Conservation (phyloP, 2,113 vertebrate species). For the Xenopus laevis region DNA sequence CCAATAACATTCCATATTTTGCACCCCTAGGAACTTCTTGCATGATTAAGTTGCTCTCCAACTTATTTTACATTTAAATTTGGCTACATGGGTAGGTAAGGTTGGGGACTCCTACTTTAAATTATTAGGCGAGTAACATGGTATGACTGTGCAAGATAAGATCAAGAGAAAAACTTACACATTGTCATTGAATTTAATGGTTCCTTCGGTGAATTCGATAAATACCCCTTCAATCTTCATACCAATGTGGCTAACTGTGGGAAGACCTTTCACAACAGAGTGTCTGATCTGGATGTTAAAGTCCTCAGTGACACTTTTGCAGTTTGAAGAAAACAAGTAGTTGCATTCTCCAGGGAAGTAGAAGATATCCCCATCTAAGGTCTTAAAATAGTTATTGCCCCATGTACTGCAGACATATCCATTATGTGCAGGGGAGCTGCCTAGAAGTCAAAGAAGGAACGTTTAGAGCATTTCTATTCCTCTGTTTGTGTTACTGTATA, state of each 20-base stretch:
- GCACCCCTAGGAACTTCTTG: too few relatives aligned
- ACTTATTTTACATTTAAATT: too few relatives aligned
- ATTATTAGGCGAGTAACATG: neutral
- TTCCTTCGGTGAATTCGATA: conserved; percentile 61
- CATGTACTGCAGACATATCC: conserved; percentile 82
- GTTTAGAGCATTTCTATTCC: neutral
- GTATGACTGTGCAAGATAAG: too few relatives aligned
- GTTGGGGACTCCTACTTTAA: too few relatives aligned
- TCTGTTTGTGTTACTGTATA: neutral
- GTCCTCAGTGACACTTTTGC: conserved; percentile 67
- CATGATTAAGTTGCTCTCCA: too few relatives aligned
- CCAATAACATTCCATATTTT: too few relatives aligned
- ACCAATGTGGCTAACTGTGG: conserved; percentile 56
- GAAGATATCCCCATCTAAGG: conserved; percentile 80
- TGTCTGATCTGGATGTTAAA: conserved; percentile 83
- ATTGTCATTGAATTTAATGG: conserved; percentile 56
- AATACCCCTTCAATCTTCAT: conserved; percentile 73
- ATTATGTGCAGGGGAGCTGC: conserved; percentile 62
- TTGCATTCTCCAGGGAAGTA: conserved; percentile 79
- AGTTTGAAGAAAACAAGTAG: conserved; percentile 73
- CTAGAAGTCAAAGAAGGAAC: neutral
- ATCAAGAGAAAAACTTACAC: conserved; percentile 58
- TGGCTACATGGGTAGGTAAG: too few relatives aligned
- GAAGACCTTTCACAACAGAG: conserved; percentile 32
- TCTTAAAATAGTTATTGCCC: conserved; percentile 87